Evolutionary conservation across 2,888 invertebrate species (phyloP).

Genomic region (Drosophila pegasa): DNA sequence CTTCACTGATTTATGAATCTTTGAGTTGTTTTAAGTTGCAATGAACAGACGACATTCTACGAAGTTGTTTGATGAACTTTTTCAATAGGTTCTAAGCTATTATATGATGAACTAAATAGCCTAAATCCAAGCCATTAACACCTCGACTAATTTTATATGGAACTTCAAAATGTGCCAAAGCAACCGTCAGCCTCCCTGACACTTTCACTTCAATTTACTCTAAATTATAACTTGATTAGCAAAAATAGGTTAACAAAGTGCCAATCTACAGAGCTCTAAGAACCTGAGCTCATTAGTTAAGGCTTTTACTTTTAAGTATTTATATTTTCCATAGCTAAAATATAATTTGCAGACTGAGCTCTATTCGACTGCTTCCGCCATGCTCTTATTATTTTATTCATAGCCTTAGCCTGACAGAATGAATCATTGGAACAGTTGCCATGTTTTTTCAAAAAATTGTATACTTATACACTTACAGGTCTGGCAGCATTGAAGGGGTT

Average conservation of each 20-base stretch:
- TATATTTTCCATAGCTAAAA: too few relatives aligned
- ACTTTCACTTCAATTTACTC: not conserved
- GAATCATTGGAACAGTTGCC: constrained; percentile 7
- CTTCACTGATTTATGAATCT: not conserved
- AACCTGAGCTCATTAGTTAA: too few relatives aligned
- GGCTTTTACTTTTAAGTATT: too few relatives aligned
- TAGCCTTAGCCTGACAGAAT: constrained; percentile 9
- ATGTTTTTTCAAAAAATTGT: constrained; percentile 41
- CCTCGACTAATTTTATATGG: not conserved
- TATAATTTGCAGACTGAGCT: too few relatives aligned
- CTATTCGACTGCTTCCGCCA: not conserved
- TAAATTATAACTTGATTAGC: not conserved
- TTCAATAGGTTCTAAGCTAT: not conserved
- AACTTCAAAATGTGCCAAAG: too few relatives aligned
- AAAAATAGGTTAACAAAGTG: too few relatives aligned
- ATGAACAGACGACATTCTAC: too few relatives aligned
- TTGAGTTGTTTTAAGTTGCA: too few relatives aligned
- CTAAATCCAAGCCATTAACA: not conserved
- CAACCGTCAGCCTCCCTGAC: too few relatives aligned
- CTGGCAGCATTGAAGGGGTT: constrained; percentile 83
- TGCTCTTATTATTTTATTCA: not conserved
- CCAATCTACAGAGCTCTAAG: too few relatives aligned
- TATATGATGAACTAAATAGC: not conserved
- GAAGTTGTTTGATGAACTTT: too few relatives aligned
- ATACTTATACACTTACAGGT: constrained; percentile 61